Evolutionary conservation across 2,113 vertebrate species (phyloP), one percentile per base, ranked within the genome.

Genomic region (Motacilla alba): DNA sequence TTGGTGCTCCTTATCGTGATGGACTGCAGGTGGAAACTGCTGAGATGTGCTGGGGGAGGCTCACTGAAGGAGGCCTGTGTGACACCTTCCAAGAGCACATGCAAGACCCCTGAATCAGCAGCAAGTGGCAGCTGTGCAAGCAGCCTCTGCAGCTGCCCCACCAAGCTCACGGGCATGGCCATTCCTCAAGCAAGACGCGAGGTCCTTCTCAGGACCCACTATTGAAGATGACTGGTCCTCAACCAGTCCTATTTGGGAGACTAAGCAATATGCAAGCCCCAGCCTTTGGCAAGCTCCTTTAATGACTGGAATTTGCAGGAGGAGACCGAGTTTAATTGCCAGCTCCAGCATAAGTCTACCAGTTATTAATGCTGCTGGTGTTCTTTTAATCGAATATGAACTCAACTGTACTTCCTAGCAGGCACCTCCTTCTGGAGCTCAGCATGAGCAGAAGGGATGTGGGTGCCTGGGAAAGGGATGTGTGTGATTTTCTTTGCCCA

Each of bases 341-440:
- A 76, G 67, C 31, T 93, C 56, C 82, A 77, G 72, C 76, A 88
- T 13, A 80, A 35, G 46, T 56, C 62, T 85, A 81, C 50, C 0
- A 1, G 44, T 84, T 94, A 89, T 44, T 92, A 86, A 92, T 58
- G 68, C 26, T 79, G 60, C 23, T 53, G n/a, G 41, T 93, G 58
- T 93, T 87, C 83, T 79, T 89, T 85, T 87, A 81, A 92, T 92
- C 23, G 15, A 91, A 49, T 22, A 76, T 15, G 49, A 96, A 79
- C 58, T 82, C 56, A 64, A 37, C 46, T 60, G 64, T 47, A 47
- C 47, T 81, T 95, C 72, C 60, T 70, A 77, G 44, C 59, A 81
- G 60, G 35, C 85, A 94, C 20, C 47, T 81, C 56, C 58, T 91
- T 59, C 90, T 83, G 60, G 39, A 86, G 63, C 70, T 70, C 79